phyloP scores from a whole-genome alignment of 2,888 invertebrate species.

The Leuctra nigra region DNA sequence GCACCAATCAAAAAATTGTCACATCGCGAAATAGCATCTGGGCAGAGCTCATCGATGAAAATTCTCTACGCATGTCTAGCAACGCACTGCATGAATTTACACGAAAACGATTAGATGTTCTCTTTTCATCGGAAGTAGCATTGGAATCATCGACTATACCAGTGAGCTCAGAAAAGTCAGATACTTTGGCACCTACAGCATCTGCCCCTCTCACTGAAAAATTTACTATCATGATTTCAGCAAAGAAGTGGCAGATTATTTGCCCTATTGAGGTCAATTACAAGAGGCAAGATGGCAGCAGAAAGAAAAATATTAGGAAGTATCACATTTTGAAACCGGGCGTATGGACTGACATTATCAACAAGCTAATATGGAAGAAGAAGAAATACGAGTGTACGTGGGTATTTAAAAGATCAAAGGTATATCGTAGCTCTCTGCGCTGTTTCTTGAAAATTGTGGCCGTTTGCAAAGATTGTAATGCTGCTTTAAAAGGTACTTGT shows the following conservation, averaged over 20 bases:
- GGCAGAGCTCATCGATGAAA: neutral
- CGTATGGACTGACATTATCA: conserved; percentile 4
- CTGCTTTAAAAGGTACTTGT: too few species aligned
- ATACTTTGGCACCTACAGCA: neutral
- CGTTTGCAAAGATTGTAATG: neutral
- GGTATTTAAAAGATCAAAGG: conserved; percentile 5
- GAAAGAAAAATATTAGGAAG: neutral
- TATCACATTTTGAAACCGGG: conserved; percentile 2
- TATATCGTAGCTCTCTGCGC: neutral
- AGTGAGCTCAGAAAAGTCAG: neutral
- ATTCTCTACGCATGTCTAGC: neutral
- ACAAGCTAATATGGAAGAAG: neutral
- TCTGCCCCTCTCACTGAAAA: neutral
- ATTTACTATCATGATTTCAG: neutral
- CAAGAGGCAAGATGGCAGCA: neutral
- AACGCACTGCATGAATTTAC: conserved; percentile 7
- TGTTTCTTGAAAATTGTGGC: neutral
- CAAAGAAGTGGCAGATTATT: conserved; percentile 1
- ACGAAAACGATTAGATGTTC: neutral
- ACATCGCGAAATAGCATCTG: neutral
- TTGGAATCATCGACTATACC: neutral
- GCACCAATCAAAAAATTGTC: neutral
- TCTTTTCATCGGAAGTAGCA: neutral
- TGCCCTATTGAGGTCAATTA: neutral
- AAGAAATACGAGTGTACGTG: neutral